phyloP scores from a whole-genome alignment of 2,888 invertebrate species.

The Norana najaformis region DNA sequence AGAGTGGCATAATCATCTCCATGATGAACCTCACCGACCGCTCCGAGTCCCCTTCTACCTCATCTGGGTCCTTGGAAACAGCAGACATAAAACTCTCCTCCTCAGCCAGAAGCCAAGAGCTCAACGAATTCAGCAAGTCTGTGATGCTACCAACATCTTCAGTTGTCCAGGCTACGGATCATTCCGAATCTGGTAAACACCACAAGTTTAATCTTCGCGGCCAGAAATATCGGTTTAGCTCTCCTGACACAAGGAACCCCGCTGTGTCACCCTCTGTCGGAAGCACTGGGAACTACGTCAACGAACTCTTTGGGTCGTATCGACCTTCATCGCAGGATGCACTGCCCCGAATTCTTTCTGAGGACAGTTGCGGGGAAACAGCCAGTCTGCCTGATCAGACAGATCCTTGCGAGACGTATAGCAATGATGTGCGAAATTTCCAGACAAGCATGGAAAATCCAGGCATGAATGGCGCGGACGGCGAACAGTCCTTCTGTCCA shows the following conservation, averaged over 20 bases:
- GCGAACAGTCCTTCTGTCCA: too few relatives aligned
- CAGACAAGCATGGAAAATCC: not conserved
- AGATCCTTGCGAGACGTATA: not conserved
- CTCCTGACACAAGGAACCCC: not conserved
- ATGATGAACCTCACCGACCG: not conserved
- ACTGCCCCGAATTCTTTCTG: not conserved
- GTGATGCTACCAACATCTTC: not conserved
- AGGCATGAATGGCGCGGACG: too few relatives aligned
- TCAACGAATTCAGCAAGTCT: not conserved
- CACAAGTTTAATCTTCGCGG: not conserved
- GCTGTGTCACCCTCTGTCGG: not conserved
- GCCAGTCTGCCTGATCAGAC: not conserved
- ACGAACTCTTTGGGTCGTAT: slow-evolving; percentile 6
- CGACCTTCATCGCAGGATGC: not conserved
- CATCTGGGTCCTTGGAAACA: not conserved
- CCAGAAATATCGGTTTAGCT: not conserved
- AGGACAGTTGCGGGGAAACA: not conserved
- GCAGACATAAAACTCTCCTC: slow-evolving; percentile 5
- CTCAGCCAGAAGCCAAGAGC: not conserved
- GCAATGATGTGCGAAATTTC: not conserved
- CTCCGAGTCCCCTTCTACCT: not conserved
- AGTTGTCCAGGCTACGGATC: not conserved
- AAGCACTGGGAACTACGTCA: not conserved
- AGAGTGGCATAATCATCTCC: not conserved
- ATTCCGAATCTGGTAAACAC: not conserved